phyloP scores from a whole-genome alignment of 2,888 invertebrate genomes.

The Drosophila leonis region DNA sequence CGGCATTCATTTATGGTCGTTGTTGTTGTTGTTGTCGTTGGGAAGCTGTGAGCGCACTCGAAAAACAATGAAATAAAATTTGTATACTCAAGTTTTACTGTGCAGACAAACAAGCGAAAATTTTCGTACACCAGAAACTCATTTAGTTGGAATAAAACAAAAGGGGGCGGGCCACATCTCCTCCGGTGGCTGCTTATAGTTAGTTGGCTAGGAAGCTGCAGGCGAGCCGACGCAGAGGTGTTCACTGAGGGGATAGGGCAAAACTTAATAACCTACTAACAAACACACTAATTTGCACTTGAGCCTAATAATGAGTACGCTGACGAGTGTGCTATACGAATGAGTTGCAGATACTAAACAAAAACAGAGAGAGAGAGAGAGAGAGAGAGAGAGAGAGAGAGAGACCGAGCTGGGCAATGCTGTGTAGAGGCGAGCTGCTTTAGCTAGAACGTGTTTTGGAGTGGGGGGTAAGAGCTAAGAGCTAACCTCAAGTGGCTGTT shows the following conservation, averaged over 20 bases:
- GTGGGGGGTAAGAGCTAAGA: neutral
- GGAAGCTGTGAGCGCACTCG: conserved; percentile 64
- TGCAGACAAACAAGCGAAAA: conserved; percentile 62
- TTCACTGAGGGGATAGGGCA: conserved; percentile 8
- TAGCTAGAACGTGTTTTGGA: neutral
- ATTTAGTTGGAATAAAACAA: conserved; percentile 80
- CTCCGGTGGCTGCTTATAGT: neutral
- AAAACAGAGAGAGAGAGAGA: neutral
- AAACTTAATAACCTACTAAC: conserved; percentile 80
- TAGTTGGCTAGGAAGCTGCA: neutral
- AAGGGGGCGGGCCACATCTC: conserved; percentile 15
- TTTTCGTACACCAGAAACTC: conserved; percentile 63
- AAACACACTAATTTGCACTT: conserved; percentile 82
- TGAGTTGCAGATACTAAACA: conserved; percentile 51
- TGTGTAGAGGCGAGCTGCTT: neutral
- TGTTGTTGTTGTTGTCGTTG: conserved; percentile 20
- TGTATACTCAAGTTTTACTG: conserved; percentile 80
- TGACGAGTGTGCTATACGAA: conserved; percentile 69
- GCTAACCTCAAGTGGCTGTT: conserved; percentile 55
- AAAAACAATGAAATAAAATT: conserved; percentile 82
- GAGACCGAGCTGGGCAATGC: neutral
- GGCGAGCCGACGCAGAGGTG: conserved; percentile 26
- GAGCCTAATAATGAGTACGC: conserved; percentile 82
- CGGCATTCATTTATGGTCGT: conserved; percentile 19
- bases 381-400: neutral